Conservation (phyloP, 2,888 invertebrate genomes). For the Cantharis flavilabris region DNA sequence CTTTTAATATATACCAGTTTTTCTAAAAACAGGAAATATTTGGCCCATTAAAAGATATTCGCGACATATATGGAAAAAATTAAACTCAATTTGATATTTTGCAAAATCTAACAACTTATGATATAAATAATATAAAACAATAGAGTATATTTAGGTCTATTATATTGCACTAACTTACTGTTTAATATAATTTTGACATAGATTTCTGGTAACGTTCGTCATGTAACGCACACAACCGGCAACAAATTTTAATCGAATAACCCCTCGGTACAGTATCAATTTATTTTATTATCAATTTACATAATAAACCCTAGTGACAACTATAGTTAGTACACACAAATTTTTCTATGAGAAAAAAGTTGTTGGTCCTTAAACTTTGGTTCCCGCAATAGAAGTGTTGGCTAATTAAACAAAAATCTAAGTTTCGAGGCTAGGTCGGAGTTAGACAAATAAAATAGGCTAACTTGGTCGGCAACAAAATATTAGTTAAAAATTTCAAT, state of each 20-base stretch:
- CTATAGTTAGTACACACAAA: neutral
- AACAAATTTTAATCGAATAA: conserved; percentile 1
- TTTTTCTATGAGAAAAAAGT: neutral
- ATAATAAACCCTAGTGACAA: neutral
- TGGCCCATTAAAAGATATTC: conserved; percentile 22
- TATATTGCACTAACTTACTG: conserved; percentile 3
- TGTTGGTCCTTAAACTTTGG: conserved; percentile 1
- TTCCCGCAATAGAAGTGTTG: neutral
- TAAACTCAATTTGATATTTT: conserved; percentile 15
- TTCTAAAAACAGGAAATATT: conserved; percentile 23
- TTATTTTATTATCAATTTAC: neutral
- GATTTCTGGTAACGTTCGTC: conserved; percentile 22
- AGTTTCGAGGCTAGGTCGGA: neutral
- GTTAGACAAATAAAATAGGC: neutral
- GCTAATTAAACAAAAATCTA: neutral
- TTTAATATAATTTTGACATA: conserved; percentile 19
- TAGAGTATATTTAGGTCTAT: conserved; percentile 5
- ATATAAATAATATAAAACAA: conserved; percentile 4
- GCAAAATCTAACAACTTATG: conserved; percentile 15
- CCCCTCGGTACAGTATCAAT: neutral
- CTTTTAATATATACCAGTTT: conserved; percentile 18
- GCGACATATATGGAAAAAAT: conserved; percentile 19
- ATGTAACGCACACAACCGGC: neutral
- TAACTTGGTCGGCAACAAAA: neutral
- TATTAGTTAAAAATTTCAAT: neutral